Percentiles rank a stretch among this genome's conserved stretches.
These are phyloP conservation scores for Melitaea cinxia DNA, from an alignment of 1,140 invertebrate genomes.

Conservation along the genomic window DNA sequence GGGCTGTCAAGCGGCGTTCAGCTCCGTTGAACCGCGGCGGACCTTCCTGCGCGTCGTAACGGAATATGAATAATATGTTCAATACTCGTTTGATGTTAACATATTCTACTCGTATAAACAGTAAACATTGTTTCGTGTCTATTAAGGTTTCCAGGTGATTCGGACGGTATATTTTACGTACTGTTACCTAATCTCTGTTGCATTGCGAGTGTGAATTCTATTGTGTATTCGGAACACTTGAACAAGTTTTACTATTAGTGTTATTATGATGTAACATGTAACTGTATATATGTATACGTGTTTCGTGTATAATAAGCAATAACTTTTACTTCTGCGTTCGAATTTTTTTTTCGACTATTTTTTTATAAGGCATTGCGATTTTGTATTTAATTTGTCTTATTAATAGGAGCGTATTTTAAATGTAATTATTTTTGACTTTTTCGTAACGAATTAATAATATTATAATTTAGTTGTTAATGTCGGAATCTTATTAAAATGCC, in stretches of 20 bases:
- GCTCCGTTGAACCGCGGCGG: constrained; percentile 72
- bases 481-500: background rate
- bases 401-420: background rate
- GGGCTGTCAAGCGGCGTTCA: constrained; percentile 61
- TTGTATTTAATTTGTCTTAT: background rate
- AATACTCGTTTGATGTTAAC: constrained; percentile 57
- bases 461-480: background rate
- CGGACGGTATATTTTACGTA: constrained; percentile 37
- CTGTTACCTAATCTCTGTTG: constrained; percentile 41
- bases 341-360: background rate
- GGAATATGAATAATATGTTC: constrained; percentile 51
- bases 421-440: background rate
- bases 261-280: constrained; percentile 23
- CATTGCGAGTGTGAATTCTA: constrained; percentile 61
- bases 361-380: constrained; percentile 12
- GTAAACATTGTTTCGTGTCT: constrained; percentile 19
- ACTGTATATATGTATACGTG: constrained; percentile 20
- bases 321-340: constrained; percentile 15
- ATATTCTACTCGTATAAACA: constrained; percentile 28
- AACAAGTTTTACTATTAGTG: constrained; percentile 14
- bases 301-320: constrained; percentile 21
- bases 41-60: constrained; percentile 67
- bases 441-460: background rate
- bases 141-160: constrained; percentile 50
- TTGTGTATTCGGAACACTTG: constrained; percentile 36